Evolutionary conservation across 2,797 vertebrate species (phyloP).

Genomic region (Enteromius trimaculatus): DNA sequence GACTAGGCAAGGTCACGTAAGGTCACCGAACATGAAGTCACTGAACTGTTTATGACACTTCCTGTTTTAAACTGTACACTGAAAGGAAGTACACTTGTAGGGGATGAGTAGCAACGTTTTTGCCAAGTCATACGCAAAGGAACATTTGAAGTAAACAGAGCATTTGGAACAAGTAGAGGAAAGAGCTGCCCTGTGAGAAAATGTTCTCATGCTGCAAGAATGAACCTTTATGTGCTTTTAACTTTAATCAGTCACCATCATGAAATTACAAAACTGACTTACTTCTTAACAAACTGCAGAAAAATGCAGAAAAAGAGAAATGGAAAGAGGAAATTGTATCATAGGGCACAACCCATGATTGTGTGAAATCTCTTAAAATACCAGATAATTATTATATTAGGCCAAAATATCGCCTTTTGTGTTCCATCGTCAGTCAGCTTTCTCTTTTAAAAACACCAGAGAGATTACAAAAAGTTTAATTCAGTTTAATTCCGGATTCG

Average conservation of each 20-base stretch:
- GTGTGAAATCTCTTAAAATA: neutral
- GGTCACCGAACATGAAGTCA: neutral
- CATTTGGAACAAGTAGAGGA: conserved; percentile 23
- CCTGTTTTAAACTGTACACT: neutral
- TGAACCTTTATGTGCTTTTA: neutral
- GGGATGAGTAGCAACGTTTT: conserved; percentile 1
- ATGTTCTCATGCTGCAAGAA: neutral
- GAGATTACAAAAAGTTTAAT: neutral
- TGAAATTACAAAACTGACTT: neutral
- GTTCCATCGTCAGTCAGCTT: neutral
- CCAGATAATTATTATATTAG: neutral
- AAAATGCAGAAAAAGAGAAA: neutral
- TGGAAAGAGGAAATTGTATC: neutral
- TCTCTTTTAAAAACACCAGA: neutral
- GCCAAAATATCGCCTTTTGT: neutral
- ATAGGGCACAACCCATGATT: neutral
- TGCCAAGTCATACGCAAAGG: conserved; percentile 50
- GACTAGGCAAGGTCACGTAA: neutral
- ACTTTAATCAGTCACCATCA: no score
- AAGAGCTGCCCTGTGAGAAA: conserved; percentile 34
- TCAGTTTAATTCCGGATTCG: no score
- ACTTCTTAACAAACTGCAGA: neutral
- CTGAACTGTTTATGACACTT: conserved; percentile 22
- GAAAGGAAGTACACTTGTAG: conserved; percentile 7
- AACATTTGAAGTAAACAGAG: conserved; percentile 30